Percentiles rank a stretch among this genome's conserved stretches.
These are phyloP conservation scores for Uria lomvia DNA, from an alignment of 2,113 vertebrate genomes.

Conservation along the genomic window DNA sequence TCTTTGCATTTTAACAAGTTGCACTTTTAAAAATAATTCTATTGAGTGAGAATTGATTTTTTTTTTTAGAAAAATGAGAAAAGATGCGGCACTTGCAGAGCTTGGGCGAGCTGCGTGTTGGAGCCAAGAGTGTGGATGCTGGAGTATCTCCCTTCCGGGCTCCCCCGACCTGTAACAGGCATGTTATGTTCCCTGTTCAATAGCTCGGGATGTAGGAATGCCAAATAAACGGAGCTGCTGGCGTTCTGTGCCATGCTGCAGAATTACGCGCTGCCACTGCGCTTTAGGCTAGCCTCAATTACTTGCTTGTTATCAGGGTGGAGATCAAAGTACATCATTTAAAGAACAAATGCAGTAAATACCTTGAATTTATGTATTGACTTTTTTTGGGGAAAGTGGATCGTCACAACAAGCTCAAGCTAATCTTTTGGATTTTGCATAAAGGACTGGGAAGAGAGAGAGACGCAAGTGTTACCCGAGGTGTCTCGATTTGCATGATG, in stretches of 20 bases:
- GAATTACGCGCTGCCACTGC: neutral
- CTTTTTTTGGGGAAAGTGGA: neutral
- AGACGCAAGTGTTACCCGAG: neutral
- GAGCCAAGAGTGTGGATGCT: neutral
- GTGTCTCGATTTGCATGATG: neutral
- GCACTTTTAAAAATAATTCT: neutral
- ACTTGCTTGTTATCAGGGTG: neutral
- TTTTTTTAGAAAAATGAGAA: neutral
- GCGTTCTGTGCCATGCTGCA: neutral
- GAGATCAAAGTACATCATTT: slow-evolving; percentile 45
- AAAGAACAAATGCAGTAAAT: slow-evolving; percentile 28
- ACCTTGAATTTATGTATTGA: neutral
- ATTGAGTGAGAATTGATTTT: neutral
- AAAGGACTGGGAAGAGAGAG: neutral
- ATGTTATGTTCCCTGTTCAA: rapidly evolving
- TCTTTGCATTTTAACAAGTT: neutral
- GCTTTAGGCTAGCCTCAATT: neutral
- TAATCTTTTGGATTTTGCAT: neutral
- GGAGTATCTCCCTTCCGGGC: neutral
- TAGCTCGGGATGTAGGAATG: neutral
- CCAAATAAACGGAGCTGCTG: neutral
- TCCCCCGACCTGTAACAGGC: neutral
- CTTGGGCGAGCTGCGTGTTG: neutral
- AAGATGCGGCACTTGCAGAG: rapidly evolving
- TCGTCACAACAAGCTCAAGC: neutral